Evolutionary conservation across 2,888 invertebrate genomes (phyloP).

Genomic region (Scelioninae gen. 2): DNA sequence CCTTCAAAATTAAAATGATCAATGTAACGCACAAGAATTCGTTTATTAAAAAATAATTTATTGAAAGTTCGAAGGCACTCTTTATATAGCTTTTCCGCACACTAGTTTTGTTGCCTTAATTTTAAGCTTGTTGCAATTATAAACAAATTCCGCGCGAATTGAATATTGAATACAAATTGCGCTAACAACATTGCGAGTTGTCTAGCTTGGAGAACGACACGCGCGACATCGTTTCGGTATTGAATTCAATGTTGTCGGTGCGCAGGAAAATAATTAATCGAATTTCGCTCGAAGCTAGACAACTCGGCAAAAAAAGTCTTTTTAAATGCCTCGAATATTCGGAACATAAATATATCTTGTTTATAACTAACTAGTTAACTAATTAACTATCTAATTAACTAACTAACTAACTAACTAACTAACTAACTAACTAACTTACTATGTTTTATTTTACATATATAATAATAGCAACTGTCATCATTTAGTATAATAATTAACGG

Average conservation of each 20-base stretch:
- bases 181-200: constrained; percentile 46
- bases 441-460: constrained; percentile 32
- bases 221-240: no score
- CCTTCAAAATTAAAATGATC: constrained; percentile 6
- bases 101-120: constrained; percentile 42
- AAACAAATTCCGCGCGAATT: constrained; percentile 26
- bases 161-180: constrained; percentile 58
- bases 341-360: constrained; percentile 39
- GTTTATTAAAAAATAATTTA: constrained; percentile 73
- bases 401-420: no score
- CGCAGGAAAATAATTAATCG: no score
- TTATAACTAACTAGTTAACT: constrained; percentile 18
- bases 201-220: constrained; percentile 21
- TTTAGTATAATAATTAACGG: neutral
- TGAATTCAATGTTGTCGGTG: no score
- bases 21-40: constrained; percentile 20
- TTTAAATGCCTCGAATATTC: constrained; percentile 33
- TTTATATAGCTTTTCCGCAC: constrained; percentile 59
- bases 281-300: constrained; percentile 17
- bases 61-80: constrained; percentile 73
- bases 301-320: constrained; percentile 19
- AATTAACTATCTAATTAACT: no score
- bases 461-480: constrained; percentile 3
- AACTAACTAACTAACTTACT: constrained; percentile 15
- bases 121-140: constrained; percentile 37